Evolutionary conservation across 2,113 vertebrate species (phyloP), one percentile per base, ranked within the genome.

Genomic region (Aegotheles bennettii): DNA sequence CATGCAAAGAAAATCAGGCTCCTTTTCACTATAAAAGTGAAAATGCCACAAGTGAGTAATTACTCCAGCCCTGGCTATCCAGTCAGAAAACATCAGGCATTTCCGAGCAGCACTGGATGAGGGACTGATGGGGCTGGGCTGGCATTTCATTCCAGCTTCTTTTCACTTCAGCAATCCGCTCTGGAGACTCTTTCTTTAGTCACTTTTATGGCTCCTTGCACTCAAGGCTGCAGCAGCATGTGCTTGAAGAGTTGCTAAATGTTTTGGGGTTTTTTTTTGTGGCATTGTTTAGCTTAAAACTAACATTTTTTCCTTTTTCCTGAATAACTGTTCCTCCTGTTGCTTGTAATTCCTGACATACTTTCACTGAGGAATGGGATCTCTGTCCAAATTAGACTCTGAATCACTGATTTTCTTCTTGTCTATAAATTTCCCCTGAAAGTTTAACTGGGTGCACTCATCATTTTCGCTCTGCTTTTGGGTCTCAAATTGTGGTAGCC

Each of bases 41-140:
- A 90, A 96, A 92, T 0, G 3, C 43, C 73, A 79, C 75, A 67
- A 67, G 17, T 1, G 2, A 80, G 59, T 79, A 88, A 92, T 96
- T 92, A 53, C 53, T 83, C 59, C 83, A 93, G 50, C 36, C 83
- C 79, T 90, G 94, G 75, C 88, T 61, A 65, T 23, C 31, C 85
- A 93, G 95, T 96, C 95, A 92, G 94, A 96, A 96, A 94, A 79
- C 90, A 95, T 95, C 94, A 95, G 85, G 94, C 88, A 54, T 90
- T 88, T 93, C 90, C 53, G 67, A 93, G 94, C 90, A 88, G 79
- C 1, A 1, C 45, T 57, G 88, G 61, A 12, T 42, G 95, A 94
- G 79, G 75, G 90, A 88, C 53, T 2, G 54, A 94, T 2, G n/a
- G 82, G 79, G 75, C 67, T 93, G 74, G 74, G 78, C 78, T 96